Percentiles rank a stretch among this genome's conserved stretches.
Conservation (phyloP, 2,888 invertebrate species). For the Hololepta plana region DNA sequence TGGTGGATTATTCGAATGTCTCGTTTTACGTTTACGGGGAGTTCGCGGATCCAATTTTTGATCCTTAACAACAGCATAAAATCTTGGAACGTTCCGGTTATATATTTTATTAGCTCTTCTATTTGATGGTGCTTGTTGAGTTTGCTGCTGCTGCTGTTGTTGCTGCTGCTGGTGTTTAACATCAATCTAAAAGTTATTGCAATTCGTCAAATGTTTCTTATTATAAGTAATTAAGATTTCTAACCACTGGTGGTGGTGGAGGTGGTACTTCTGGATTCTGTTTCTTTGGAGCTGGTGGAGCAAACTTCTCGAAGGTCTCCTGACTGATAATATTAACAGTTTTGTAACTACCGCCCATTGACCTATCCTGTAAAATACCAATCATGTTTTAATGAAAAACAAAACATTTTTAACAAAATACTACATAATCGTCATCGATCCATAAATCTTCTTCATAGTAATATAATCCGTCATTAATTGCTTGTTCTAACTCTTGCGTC, state of each 20-base stretch:
- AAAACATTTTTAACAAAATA: constrained; percentile 10
- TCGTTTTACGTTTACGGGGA: constrained; percentile 71
- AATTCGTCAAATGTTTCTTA: no score
- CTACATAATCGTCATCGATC: constrained; percentile 38
- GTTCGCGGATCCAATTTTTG: constrained; percentile 41
- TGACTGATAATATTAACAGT: constrained; percentile 79
- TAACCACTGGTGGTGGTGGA: constrained; percentile 48
- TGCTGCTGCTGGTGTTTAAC: neutral
- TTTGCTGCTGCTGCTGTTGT: neutral
- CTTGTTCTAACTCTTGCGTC: constrained; percentile 83
- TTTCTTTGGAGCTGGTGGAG: constrained; percentile 45
- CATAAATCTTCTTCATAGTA: constrained; percentile 93
- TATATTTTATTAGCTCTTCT: no score
- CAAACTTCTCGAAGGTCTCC: constrained; percentile 70
- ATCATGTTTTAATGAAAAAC: constrained; percentile 3
- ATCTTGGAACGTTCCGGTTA: constrained; percentile 60
- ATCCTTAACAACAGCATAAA: constrained; percentile 90
- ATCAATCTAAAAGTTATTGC: no score
- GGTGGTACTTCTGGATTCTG: constrained; percentile 61
- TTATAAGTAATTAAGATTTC: neutral
- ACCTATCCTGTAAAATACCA: constrained; percentile 25
- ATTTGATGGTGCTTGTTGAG: no score
- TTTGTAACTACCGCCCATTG: constrained; percentile 45
- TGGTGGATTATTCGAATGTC: constrained; percentile 87
- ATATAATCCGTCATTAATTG: constrained; percentile 91